phyloP scores from a whole-genome alignment of 1,140 invertebrate genomes.

The Drosophila oshimai region DNA sequence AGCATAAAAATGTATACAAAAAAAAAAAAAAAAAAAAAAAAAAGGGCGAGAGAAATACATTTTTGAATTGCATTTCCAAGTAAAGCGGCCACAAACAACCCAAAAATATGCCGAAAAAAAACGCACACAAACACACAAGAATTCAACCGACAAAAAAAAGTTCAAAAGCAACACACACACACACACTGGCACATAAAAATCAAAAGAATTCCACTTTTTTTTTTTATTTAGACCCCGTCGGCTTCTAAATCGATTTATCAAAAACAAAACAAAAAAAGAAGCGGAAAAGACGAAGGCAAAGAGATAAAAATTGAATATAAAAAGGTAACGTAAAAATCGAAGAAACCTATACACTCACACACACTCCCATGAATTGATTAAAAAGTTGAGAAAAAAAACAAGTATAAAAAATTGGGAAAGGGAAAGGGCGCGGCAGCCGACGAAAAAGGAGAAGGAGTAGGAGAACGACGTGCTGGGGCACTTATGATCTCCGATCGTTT shows the following conservation, averaged over 20 bases:
- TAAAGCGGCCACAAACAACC: constrained; percentile 47
- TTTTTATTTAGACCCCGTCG: constrained; percentile 65
- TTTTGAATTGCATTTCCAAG: constrained; percentile 77
- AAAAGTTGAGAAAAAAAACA: constrained; percentile 66
- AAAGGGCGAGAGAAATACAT: constrained; percentile 25
- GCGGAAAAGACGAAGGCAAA: constrained; percentile 76
- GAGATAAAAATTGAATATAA: constrained; percentile 77
- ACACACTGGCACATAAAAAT: constrained; percentile 44
- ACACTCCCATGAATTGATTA: constrained; percentile 68
- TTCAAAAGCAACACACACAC: constrained; percentile 41
- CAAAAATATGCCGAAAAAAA: constrained; percentile 43
- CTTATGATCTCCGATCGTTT: constrained; percentile 41
- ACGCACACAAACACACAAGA: constrained; percentile 13
- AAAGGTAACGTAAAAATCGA: constrained; percentile 79
- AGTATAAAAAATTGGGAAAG: constrained; percentile 28
- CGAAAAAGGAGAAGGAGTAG: not conserved
- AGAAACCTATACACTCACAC: constrained; percentile 72
- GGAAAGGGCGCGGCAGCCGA: constrained; percentile 29
- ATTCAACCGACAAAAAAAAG: constrained; percentile 47
- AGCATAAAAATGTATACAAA: not conserved
- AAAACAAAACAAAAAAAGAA: constrained; percentile 60
- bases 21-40: not conserved
- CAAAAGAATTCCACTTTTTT: constrained; percentile 80
- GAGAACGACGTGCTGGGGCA: constrained; percentile 43
- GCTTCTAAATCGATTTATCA: constrained; percentile 80